These are phyloP conservation scores for Neotoxoptera formosana DNA, from an alignment of 1,140 invertebrate species.

Conservation along the genomic window DNA sequence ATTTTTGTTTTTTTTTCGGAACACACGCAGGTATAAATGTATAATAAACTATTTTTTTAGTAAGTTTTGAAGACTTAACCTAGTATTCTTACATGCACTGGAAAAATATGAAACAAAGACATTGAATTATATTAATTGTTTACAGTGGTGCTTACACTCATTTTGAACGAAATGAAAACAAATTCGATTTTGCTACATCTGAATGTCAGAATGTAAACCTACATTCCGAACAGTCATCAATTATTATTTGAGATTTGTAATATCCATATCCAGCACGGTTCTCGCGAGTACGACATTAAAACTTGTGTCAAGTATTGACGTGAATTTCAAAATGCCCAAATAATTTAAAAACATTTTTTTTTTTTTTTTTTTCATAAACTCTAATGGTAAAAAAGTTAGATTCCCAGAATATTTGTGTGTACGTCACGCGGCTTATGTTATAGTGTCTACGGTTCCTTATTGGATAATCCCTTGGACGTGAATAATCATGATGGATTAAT, in stretches of 20 bases:
- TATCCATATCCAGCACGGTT: too few relatives aligned
- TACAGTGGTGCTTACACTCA: too few relatives aligned
- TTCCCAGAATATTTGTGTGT: neutral
- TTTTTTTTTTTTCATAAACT: neutral
- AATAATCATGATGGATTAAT: constrained; percentile 4
- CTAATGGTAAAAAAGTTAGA: neutral
- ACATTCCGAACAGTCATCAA: neutral
- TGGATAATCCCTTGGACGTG: neutral
- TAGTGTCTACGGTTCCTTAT: neutral
- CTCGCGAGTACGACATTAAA: neutral
- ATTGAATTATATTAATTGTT: too few relatives aligned
- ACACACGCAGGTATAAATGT: too few relatives aligned
- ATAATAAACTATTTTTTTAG: too few relatives aligned
- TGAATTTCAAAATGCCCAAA: too few relatives aligned
- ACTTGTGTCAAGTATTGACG: too few relatives aligned
- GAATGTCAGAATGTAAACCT: neutral
- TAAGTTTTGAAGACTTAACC: too few relatives aligned
- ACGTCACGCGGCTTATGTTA: neutral
- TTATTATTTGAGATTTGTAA: neutral
- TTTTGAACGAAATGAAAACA: too few relatives aligned
- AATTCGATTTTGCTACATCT: neutral
- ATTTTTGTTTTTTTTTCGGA: too few relatives aligned
- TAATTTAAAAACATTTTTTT: neutral
- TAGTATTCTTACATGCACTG: too few relatives aligned
- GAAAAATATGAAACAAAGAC: too few relatives aligned